These are phyloP conservation scores for Tokudaia tokunoshimensis DNA, from an alignment of 2,797 vertebrate species.

Conservation along the genomic window DNA sequence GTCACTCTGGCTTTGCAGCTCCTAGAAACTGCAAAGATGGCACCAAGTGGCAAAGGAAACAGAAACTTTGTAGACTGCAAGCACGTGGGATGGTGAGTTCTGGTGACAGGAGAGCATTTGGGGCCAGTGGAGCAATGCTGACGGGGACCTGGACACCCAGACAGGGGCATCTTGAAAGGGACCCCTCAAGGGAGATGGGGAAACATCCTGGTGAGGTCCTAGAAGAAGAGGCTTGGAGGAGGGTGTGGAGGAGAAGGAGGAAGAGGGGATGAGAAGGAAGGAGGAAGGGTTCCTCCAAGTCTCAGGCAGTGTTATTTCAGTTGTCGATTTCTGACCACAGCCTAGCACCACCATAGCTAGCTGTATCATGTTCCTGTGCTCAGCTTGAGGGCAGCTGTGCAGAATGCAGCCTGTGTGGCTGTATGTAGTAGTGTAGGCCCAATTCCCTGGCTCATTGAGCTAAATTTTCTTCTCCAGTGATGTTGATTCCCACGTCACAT, in stretches of 20 bases:
- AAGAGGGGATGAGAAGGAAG: background rate
- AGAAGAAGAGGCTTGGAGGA: background rate
- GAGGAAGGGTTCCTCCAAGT: background rate
- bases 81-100: background rate
- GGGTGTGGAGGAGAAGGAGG: background rate
- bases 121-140: background rate
- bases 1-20: too few relatives aligned
- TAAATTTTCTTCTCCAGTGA: background rate
- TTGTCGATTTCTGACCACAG: accelerated
- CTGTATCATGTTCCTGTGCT: accelerated
- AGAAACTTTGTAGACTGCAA: background rate
- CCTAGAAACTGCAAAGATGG: background rate
- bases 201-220: background rate
- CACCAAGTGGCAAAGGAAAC: background rate
- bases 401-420: background rate
- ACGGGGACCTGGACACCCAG: background rate
- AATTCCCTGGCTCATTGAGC: background rate
- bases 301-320: background rate
- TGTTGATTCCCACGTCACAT: background rate
- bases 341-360: background rate
- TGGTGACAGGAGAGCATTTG: background rate
- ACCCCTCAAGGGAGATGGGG: accelerated
- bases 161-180: too few relatives aligned
- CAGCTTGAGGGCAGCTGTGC: background rate
- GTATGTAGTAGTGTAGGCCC: accelerated